phyloP scores from a whole-genome alignment of 2,113 vertebrate genomes.

The Bucco capensis region DNA sequence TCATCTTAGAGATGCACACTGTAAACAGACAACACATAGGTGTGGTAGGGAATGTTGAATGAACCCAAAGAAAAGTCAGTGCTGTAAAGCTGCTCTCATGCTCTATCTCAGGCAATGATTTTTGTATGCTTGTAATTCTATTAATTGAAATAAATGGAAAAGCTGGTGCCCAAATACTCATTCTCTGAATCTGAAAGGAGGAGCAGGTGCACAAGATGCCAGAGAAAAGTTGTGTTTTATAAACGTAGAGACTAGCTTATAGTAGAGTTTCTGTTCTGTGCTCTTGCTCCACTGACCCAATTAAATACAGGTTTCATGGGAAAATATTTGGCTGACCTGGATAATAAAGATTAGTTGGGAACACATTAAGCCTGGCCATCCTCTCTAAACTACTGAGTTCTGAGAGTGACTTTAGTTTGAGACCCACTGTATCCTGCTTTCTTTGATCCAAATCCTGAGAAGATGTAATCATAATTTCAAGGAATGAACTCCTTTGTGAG shows the following conservation, averaged over 20 bases:
- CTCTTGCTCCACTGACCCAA: background rate
- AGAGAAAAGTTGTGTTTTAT: background rate
- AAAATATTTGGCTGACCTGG: background rate
- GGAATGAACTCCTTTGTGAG: background rate
- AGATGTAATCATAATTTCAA: background rate
- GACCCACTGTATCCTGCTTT: background rate
- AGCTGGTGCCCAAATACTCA: background rate
- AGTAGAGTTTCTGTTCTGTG: background rate
- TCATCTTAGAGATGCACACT: background rate
- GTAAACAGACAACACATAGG: background rate
- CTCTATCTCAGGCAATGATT: background rate
- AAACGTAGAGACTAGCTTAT: background rate
- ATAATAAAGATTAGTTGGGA: background rate
- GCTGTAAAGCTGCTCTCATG: background rate
- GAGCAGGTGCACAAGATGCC: background rate
- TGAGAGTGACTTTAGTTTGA: background rate
- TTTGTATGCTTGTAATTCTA: background rate
- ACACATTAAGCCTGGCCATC: background rate
- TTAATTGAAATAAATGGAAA: background rate
- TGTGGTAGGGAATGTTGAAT: background rate
- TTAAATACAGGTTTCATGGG: background rate
- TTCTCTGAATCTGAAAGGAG: background rate
- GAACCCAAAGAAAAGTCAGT: background rate
- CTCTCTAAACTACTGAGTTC: background rate
- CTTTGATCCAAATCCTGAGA: conserved; percentile 17